These are phyloP conservation scores for Dendrocincla fuliginosa DNA, from an alignment of 2,797 vertebrate genomes.

Conservation along the genomic window DNA sequence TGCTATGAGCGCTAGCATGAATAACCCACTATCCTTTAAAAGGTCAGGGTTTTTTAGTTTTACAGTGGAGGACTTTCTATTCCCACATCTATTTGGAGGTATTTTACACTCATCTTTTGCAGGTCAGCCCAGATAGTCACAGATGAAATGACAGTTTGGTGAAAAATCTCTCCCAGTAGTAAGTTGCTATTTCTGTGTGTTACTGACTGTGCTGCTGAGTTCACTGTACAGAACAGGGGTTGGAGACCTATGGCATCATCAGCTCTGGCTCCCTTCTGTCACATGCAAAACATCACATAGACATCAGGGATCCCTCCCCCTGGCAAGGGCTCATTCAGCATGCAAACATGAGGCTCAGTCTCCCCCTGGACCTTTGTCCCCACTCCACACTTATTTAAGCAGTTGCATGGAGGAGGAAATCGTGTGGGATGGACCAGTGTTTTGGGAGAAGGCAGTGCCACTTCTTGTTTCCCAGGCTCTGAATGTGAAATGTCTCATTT, in stretches of 20 bases:
- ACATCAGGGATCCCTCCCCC: background rate
- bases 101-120: background rate
- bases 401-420: background rate
- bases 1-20: background rate
- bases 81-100: background rate
- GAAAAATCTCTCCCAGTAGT: conserved; percentile 46
- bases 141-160: background rate
- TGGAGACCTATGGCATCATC: background rate
- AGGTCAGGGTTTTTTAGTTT: background rate
- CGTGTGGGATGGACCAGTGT: background rate
- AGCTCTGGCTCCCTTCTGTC: background rate
- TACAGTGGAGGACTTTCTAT: background rate
- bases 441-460: background rate
- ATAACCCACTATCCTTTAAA: background rate
- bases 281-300: background rate
- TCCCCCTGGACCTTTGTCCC: background rate
- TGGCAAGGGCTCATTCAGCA: background rate
- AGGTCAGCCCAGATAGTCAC: background rate
- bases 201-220: background rate
- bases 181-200: conserved; percentile 13
- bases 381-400: background rate
- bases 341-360: background rate
- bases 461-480: background rate
- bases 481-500: background rate
- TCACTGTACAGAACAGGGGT: background rate